Percentiles rank a stretch among this genome's conserved stretches.
Conservation (phyloP, 2,888 invertebrate genomes). For the Drosophila suboccidentalis region DNA sequence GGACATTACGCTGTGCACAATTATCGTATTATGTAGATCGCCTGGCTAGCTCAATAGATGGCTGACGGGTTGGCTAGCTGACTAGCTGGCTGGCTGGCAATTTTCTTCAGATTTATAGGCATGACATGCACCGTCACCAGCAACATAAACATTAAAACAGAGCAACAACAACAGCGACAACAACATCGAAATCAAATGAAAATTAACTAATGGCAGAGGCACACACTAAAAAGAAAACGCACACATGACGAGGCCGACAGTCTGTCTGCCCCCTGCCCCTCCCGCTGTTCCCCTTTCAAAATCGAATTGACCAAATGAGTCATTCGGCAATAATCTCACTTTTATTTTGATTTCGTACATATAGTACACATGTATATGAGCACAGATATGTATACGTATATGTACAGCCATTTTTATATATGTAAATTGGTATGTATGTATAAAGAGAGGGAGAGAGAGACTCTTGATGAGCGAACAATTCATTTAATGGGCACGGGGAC, state of each 20-base stretch:
- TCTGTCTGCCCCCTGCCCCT: constrained; percentile 18
- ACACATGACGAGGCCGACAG: constrained; percentile 59
- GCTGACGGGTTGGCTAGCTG: constrained; percentile 10
- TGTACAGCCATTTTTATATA: background rate
- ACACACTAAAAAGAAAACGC: constrained; percentile 33
- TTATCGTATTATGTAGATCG: constrained; percentile 53
- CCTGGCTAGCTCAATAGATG: constrained; percentile 10
- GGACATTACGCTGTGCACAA: constrained; percentile 71
- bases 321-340: constrained; percentile 79
- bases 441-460: constrained; percentile 1
- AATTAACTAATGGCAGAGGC: constrained; percentile 48
- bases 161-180: constrained; percentile 2
- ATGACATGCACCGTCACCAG: constrained; percentile 77
- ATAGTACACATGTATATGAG: constrained; percentile 24
- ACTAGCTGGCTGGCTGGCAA: constrained; percentile 58
- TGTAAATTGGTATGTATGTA: constrained; percentile 4
- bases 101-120: constrained; percentile 75
- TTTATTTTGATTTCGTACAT: constrained; percentile 78
- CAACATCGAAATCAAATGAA: constrained; percentile 23
- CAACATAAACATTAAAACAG: constrained; percentile 26
- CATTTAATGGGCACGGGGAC: constrained; percentile 65
- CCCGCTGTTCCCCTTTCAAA: constrained; percentile 1
- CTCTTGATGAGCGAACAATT: constrained; percentile 31
- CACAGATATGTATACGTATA: constrained; percentile 11
- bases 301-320: constrained; percentile 57